These are phyloP conservation scores for Falco berigora DNA, from an alignment of 2,797 vertebrate species.

Conservation along the genomic window DNA sequence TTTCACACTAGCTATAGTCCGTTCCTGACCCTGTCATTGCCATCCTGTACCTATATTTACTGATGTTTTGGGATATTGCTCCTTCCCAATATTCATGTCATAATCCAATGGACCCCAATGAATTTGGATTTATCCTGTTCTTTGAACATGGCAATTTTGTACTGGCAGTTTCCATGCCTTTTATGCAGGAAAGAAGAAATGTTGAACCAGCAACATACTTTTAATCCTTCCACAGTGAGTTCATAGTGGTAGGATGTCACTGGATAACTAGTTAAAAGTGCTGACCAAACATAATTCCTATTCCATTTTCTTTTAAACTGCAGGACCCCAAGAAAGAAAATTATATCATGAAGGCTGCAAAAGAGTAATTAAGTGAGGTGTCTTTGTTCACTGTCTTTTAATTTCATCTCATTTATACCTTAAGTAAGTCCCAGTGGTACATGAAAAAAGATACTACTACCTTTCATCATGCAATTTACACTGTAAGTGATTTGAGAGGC, in stretches of 20 bases:
- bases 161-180: background rate
- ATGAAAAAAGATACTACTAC: background rate
- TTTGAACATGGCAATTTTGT: background rate
- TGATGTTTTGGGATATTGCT: background rate
- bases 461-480: background rate
- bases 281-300: background rate
- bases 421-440: background rate
- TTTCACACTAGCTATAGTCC: background rate
- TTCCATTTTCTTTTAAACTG: background rate
- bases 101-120: background rate
- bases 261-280: background rate
- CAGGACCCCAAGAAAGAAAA: background rate
- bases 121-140: background rate
- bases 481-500: background rate
- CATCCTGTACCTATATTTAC: background rate
- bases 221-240: background rate
- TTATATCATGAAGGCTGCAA: background rate
- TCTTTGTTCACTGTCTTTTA: background rate
- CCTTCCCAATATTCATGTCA: background rate
- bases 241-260: background rate
- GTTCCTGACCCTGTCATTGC: background rate
- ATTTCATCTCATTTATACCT: background rate
- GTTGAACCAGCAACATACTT: background rate
- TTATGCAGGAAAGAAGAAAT: background rate
- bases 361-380: conserved; percentile 19